phyloP scores from a whole-genome alignment of 2,113 vertebrate genomes.

The Meriones unguiculatus region DNA sequence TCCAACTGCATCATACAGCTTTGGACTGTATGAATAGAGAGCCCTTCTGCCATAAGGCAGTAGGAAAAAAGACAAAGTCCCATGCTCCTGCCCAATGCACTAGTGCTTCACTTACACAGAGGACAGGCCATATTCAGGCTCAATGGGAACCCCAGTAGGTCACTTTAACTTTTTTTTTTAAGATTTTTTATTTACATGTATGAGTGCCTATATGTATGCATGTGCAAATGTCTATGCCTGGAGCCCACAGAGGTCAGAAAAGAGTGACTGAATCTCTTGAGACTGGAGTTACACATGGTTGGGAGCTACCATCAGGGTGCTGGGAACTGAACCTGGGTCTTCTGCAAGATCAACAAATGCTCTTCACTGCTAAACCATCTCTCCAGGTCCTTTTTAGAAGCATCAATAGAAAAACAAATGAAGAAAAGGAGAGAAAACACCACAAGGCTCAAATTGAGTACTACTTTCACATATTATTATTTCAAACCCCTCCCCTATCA shows the following conservation, averaged over 20 bases:
- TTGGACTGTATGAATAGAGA: constrained; percentile 56
- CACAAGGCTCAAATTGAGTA: background rate
- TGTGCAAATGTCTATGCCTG: background rate
- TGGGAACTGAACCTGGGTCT: background rate
- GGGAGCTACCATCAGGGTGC: background rate
- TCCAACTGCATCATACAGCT: constrained; percentile 32
- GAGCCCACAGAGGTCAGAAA: background rate
- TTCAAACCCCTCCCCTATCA: background rate
- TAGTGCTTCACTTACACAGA: constrained; percentile 18
- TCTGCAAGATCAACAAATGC: background rate
- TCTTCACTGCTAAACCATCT: background rate
- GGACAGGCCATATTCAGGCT: background rate
- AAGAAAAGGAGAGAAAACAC: constrained; percentile 35
- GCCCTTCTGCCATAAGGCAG: background rate
- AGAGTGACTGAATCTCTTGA: background rate
- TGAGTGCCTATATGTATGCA: background rate
- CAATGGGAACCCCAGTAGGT: constrained; percentile 29
- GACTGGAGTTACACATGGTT: background rate
- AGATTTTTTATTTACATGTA: background rate
- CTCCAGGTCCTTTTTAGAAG: background rate
- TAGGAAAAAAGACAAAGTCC: background rate
- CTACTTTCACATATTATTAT: background rate
- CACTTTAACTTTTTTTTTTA: background rate
- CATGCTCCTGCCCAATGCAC: background rate
- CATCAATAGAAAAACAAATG: background rate